Evolutionary conservation across 2,797 vertebrate species (phyloP).

Genomic region (Pristis pectinata): DNA sequence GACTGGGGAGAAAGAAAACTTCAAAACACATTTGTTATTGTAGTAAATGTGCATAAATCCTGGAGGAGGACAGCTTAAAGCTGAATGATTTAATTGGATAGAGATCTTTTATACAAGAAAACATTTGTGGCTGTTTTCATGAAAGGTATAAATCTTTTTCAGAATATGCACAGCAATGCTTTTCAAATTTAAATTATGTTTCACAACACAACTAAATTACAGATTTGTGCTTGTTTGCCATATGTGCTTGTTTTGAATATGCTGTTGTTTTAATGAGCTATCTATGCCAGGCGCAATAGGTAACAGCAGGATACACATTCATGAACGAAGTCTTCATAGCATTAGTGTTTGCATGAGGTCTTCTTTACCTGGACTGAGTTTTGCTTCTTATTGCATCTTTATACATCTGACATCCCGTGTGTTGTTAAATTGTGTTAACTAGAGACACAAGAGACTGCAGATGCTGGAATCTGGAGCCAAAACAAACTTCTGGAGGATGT

Average conservation of each 20-base stretch:
- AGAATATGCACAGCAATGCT: background rate
- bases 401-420: background rate
- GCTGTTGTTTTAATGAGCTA: background rate
- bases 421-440: background rate
- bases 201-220: background rate
- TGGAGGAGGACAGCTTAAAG: background rate
- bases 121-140: background rate
- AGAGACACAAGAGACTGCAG: no score
- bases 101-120: no score
- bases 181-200: background rate
- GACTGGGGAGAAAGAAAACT: background rate
- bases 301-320: background rate
- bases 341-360: background rate
- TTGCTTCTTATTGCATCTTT: background rate
- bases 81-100: background rate
- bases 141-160: background rate
- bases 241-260: no score
- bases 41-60: background rate
- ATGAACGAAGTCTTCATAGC: background rate
- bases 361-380: background rate
- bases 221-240: background rate
- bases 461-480: no score
- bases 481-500: no score
- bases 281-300: background rate
- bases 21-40: background rate